These are phyloP conservation scores for Myrmecophaga tridactyla DNA, from an alignment of 2,113 vertebrate genomes.

Conservation along the genomic window DNA sequence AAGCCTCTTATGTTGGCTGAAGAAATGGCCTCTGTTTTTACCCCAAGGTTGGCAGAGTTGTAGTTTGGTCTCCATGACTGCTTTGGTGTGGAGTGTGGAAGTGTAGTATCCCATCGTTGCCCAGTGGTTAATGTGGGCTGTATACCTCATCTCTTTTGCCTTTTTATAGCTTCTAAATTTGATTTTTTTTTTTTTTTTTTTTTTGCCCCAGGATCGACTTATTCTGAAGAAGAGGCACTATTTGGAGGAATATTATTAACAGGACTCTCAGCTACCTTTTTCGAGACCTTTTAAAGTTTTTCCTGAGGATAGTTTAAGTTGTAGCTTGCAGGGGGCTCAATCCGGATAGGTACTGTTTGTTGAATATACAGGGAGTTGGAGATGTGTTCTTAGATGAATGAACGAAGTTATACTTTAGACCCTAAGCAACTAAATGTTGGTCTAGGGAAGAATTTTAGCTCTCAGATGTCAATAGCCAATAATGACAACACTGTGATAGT, in stretches of 20 bases:
- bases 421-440: neutral
- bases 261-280: neutral
- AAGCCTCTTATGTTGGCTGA: neutral
- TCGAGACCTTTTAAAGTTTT: neutral
- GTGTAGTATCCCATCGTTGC: neutral
- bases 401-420: neutral
- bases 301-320: neutral
- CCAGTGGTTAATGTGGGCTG: neutral
- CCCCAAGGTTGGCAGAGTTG: neutral
- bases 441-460: slow-evolving; percentile 16
- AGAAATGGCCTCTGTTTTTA: neutral
- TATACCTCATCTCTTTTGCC: slow-evolving; percentile 16
- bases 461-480: neutral
- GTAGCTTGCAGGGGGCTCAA: neutral
- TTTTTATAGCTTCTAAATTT: slow-evolving; percentile 32
- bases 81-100: fast-evolving
- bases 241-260: neutral
- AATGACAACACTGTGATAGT: neutral
- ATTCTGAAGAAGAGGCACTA: slow-evolving; percentile 18
- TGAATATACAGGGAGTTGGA: neutral
- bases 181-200: neutral
- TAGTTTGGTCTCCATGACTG: neutral
- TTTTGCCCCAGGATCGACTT: neutral
- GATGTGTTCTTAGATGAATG: neutral
- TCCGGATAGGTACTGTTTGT: neutral